These are phyloP conservation scores for Periplaneta americana DNA, from an alignment of 1,140 invertebrate genomes.

Conservation along the genomic window DNA sequence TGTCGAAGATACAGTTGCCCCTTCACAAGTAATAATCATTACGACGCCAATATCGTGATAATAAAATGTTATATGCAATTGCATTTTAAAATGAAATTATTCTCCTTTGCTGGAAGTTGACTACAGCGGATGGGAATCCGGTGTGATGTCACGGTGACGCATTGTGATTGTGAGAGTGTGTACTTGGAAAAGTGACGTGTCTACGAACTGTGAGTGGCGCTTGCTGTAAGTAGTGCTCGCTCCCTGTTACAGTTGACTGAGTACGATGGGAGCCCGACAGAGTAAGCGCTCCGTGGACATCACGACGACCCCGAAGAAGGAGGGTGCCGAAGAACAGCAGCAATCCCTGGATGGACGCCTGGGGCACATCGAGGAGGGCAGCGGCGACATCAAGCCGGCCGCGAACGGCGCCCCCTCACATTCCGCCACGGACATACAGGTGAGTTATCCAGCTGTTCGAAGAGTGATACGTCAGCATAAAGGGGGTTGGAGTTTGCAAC, in stretches of 20 bases:
- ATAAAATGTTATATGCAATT: too few species aligned
- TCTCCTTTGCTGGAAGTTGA: too few species aligned
- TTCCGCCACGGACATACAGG: background rate
- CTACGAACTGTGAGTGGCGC: background rate
- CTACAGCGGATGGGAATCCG: too few species aligned
- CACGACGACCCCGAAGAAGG: constrained; percentile 23
- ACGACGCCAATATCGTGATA: too few species aligned
- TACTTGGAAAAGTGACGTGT: too few species aligned
- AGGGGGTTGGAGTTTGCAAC: too few species aligned
- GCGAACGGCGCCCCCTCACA: background rate
- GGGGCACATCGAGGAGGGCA: constrained; percentile 13
- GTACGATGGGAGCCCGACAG: constrained; percentile 24
- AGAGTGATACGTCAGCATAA: too few species aligned
- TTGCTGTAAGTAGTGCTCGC: background rate
- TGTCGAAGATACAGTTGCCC: too few species aligned
- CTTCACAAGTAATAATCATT: too few species aligned
- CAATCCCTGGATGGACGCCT: constrained; percentile 10
- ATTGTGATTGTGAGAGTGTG: too few species aligned
- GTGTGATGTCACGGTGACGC: background rate
- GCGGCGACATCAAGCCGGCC: background rate
- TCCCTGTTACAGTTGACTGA: background rate
- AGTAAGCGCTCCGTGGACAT: constrained; percentile 28
- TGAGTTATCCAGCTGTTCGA: too few species aligned
- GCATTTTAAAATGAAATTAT: too few species aligned
- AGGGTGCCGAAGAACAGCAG: constrained; percentile 9